Evolutionary conservation across 2,113 vertebrate species (phyloP), one percentile per base, ranked within the genome.

Genomic region (Uria aalge): DNA sequence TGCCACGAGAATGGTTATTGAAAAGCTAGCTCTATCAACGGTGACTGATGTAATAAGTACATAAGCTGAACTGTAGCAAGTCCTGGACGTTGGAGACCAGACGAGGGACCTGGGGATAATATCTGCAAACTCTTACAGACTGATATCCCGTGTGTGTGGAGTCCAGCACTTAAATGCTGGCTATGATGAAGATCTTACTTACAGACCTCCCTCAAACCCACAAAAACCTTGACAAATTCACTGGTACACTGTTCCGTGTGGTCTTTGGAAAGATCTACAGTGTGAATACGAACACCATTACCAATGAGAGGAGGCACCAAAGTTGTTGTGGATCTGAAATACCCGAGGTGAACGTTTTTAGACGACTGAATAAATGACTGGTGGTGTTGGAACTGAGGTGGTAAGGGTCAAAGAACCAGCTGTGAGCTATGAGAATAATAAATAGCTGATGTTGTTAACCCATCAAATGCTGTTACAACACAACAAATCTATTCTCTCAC

Each of bases 91-190:
- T 38, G 43, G 4, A 3, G 12, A 82, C 11, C 23, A 17, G 27
- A 3, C 8, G 36, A 20, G 11, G 53, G 73, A 29, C 36, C 11
- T 19, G 4, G 9, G 5, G 8, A 12, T 57, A n/a, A 14, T 21
- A 21, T 9, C 23, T 52, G 13, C 77, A 55, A 30, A 8, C 5
- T 13, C 4, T 6, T 36, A 75, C 40, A 75, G 23, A 47, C 23
- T 22, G 32, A 36, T 3, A 9, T 15, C 26, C 4, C 52, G 1
- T 16, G 1, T 13, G 8, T 43, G 2, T 15, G 34, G 30, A 69
- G 5, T 23, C 14, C 47, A 67, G 24, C 1, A 2, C 10, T 27
- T 68, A 29, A 18, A 16, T 18, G 32, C 13, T 75, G 38, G 8
- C 13, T 59, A 0, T 11, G 81, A 47, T 6, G 8, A 59, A 63